Percentiles rank a stretch among this genome's conserved stretches.
Evolutionary conservation across 1,140 invertebrate genomes (phyloP).

Genomic region (Neodiprion pinetum): DNA sequence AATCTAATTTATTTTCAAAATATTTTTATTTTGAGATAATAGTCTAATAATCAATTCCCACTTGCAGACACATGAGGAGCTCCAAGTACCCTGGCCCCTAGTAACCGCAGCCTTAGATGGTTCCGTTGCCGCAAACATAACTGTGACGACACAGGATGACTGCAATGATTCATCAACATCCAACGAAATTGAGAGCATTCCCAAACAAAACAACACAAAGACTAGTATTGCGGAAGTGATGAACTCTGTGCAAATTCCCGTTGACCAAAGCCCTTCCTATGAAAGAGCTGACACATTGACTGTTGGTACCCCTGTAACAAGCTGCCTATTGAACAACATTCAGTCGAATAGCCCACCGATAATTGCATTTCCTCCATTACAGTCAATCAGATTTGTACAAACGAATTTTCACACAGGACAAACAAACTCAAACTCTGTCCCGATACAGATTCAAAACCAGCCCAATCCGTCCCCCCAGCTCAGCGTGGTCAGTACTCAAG

Average conservation of each 20-base stretch:
- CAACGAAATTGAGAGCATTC: conserved; percentile 41
- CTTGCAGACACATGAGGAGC: conserved; percentile 44
- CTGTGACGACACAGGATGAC: conserved; percentile 53
- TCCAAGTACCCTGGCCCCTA: conserved; percentile 58
- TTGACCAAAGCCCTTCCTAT: conserved; percentile 48
- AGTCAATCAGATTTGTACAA: conserved; percentile 57
- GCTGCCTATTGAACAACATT: conserved; percentile 54
- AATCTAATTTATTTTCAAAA: conserved; percentile 6
- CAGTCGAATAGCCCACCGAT: conserved; percentile 53
- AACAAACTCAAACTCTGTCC: conserved; percentile 36
- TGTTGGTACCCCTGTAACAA: conserved; percentile 42
- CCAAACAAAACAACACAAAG: conserved; percentile 35
- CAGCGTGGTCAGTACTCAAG: conserved; percentile 46
- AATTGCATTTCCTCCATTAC: conserved; percentile 55
- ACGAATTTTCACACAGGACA: conserved; percentile 56
- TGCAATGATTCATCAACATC: conserved; percentile 51
- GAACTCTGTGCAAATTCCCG: conserved; percentile 52
- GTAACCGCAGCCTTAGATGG: conserved; percentile 56
- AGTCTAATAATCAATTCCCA: neutral
- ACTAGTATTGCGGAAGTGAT: conserved; percentile 38
- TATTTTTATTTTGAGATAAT: conserved; percentile 14
- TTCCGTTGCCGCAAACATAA: conserved; percentile 54
- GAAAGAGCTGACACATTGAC: conserved; percentile 45
- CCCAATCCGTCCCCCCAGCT: conserved; percentile 37
- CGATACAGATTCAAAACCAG: conserved; percentile 41